Conservation (phyloP, 1,140 invertebrate genomes). For the Cotesia vestalis region DNA sequence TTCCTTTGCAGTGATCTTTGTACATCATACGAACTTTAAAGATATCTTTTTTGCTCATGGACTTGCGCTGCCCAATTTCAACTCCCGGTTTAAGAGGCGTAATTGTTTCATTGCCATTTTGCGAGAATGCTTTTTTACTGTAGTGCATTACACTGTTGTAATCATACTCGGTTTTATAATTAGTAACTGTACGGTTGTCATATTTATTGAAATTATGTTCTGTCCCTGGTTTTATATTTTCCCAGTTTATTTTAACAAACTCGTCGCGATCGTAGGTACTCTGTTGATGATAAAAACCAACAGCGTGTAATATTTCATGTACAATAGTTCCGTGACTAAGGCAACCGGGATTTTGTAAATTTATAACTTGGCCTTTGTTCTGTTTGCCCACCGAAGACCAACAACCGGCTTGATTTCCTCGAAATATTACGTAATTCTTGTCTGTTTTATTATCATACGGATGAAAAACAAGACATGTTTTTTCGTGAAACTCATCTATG, state of each 20-base stretch:
- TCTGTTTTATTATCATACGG: slow-evolving; percentile 67
- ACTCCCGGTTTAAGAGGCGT: slow-evolving; percentile 58
- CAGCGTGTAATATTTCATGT: slow-evolving; percentile 74
- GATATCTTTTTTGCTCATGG: slow-evolving; percentile 67
- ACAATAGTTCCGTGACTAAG: slow-evolving; percentile 69
- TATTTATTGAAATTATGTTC: slow-evolving; percentile 79
- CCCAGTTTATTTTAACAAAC: slow-evolving; percentile 71
- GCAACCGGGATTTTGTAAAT: slow-evolving; percentile 68
- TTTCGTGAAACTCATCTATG: slow-evolving; percentile 67
- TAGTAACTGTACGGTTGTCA: slow-evolving; percentile 69
- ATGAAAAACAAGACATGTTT: slow-evolving; percentile 71
- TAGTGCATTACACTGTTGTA: slow-evolving; percentile 81
- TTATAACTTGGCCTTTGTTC: slow-evolving; percentile 70
- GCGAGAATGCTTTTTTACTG: slow-evolving; percentile 72
- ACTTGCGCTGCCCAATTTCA: slow-evolving; percentile 29
- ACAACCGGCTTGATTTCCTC: slow-evolving; percentile 62
- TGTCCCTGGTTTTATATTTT: slow-evolving; percentile 72
- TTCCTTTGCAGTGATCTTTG: slow-evolving; percentile 60
- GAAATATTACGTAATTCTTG: slow-evolving; percentile 64
- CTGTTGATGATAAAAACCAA: slow-evolving; percentile 78
- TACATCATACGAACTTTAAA: slow-evolving; percentile 76
- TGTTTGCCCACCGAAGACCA: slow-evolving; percentile 68
- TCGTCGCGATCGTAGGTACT: slow-evolving; percentile 73
- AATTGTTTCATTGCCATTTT: slow-evolving; percentile 73
- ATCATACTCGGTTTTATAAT: slow-evolving; percentile 73